phyloP scores from a whole-genome alignment of 1,140 invertebrate species.

The Drosophila seguyi region DNA sequence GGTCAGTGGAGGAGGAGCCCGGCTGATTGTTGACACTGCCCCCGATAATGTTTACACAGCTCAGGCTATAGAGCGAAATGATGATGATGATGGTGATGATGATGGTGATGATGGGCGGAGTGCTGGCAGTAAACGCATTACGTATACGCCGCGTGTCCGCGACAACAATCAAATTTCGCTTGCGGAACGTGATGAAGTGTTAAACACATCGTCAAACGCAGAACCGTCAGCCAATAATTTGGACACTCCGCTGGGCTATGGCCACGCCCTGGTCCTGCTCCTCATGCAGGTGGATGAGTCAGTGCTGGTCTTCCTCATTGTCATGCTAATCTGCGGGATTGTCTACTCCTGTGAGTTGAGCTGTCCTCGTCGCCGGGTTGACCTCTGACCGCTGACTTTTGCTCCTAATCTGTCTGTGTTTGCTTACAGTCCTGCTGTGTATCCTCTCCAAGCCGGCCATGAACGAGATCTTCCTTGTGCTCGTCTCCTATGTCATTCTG shows the following conservation, averaged over 20 bases:
- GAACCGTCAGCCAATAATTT: constrained; percentile 36
- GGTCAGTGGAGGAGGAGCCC: constrained; percentile 7
- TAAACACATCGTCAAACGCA: constrained; percentile 44
- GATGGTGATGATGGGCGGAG: constrained; percentile 30
- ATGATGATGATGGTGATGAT: constrained; percentile 11
- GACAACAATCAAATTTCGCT: constrained; percentile 54
- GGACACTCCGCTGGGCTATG: constrained; percentile 61
- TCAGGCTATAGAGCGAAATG: not conserved
- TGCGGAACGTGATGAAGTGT: constrained; percentile 70
- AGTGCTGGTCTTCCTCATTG: constrained; percentile 85
- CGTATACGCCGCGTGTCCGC: constrained; percentile 56
- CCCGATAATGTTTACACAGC: constrained; percentile 36
- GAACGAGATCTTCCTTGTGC: constrained; percentile 94
- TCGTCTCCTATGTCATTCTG: constrained; percentile 92
- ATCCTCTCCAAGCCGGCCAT: constrained; percentile 92
- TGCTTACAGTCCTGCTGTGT: constrained; percentile 88
- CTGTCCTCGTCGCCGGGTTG: not conserved
- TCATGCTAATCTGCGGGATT: constrained; percentile 85
- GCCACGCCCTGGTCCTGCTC: constrained; percentile 47
- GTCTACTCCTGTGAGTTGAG: constrained; percentile 86
- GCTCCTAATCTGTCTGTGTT: constrained; percentile 25
- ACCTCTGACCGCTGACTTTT: constrained; percentile 27
- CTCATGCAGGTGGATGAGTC: constrained; percentile 75
- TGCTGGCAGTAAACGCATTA: constrained; percentile 66
- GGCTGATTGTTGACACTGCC: constrained; percentile 60